Evolutionary conservation across 1,140 invertebrate genomes (phyloP), one percentile per base, ranked within the genome.

Genomic region (Homalodisca vitripennis): DNA sequence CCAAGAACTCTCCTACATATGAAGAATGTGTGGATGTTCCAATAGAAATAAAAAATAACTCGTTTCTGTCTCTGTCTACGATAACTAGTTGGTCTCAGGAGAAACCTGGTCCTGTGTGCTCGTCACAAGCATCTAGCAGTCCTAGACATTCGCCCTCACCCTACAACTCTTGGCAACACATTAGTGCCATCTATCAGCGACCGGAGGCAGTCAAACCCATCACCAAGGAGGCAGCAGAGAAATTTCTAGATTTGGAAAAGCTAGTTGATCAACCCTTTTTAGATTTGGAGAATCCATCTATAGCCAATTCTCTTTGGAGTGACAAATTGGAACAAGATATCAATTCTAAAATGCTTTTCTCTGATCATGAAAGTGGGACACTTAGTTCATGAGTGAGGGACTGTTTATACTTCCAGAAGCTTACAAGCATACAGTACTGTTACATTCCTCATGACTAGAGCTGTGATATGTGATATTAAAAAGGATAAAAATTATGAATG

Each of bases 81-180:
- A 34, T 26, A 3, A 60, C 3, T 24, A 66, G 27, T 6, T 41
- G 41, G 32, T 66, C 63, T n/a, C n/a, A 64, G 2, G 63, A 31
- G 20, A 22, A 60, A 29, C 17, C 10, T 17, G 27, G 32, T 2
- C 20, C 27, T 22, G 31, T 47, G 14, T 66, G 63, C 32, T 66
- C 63, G 24, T 66, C 63, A 14, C 63, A 41, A 46, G 41, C 63
- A 2, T 66, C 63, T 66, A 66, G 63, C 41, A 46, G 17, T 47
- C 63, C 63, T 46, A 46, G 63, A 46, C 41, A 22, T 26, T 66
- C 63, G 10, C 63, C 63, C 20, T 26, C 32, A 12, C 63, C 63
- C 1, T 66, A 66, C 63, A 66, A 66, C 34, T 66, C 63, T n/a
- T 66, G 63, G 63, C 63, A 66, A 24, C 32, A 27, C 63, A 66